phyloP scores from a whole-genome alignment of 64 coral and sea anemone genomes.

The Pocillopora damicornis region DNA sequence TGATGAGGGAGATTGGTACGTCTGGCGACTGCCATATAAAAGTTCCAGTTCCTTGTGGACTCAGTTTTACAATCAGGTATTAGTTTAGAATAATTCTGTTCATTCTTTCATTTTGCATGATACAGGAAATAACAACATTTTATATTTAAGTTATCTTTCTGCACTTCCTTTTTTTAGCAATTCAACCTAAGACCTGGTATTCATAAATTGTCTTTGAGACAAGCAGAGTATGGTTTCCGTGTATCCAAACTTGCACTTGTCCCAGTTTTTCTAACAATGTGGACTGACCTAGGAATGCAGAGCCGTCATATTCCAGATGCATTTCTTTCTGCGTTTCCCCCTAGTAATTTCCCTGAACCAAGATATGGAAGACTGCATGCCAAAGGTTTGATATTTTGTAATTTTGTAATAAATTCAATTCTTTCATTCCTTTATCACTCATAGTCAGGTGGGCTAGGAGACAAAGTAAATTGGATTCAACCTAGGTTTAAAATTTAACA shows the following conservation, averaged over 20 bases:
- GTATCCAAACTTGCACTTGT: slow-evolving; percentile 54
- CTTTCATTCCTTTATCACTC: too few species aligned
- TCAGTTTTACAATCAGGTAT: slow-evolving; percentile 49
- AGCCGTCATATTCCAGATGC: slow-evolving; percentile 79
- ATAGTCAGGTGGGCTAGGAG: too few species aligned
- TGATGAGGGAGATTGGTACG: slow-evolving; percentile 64
- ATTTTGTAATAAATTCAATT: too few species aligned
- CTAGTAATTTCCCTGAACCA: slow-evolving; percentile 27
- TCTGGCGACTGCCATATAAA: background rate
- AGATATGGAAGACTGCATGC: slow-evolving; percentile 76
- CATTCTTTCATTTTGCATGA: too few species aligned
- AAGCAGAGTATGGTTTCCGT: slow-evolving; percentile 55
- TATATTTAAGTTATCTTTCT: background rate
- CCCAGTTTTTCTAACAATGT: slow-evolving; percentile 48
- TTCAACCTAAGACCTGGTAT: slow-evolving; percentile 74
- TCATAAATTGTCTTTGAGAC: slow-evolving; percentile 66
- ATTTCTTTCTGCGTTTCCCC: slow-evolving; percentile 19
- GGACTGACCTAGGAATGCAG: slow-evolving; percentile 94
- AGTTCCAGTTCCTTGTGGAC: slow-evolving; percentile 44
- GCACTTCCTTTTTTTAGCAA: slow-evolving; percentile 18
- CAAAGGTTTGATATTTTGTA: slow-evolving; percentile 33
- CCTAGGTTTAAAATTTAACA: too few species aligned
- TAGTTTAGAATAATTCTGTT: background rate
- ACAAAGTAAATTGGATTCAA: too few species aligned
- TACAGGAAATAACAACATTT: too few species aligned